Evolutionary conservation across 2,113 vertebrate species (phyloP).

Genomic region (Terrapene triunguis): DNA sequence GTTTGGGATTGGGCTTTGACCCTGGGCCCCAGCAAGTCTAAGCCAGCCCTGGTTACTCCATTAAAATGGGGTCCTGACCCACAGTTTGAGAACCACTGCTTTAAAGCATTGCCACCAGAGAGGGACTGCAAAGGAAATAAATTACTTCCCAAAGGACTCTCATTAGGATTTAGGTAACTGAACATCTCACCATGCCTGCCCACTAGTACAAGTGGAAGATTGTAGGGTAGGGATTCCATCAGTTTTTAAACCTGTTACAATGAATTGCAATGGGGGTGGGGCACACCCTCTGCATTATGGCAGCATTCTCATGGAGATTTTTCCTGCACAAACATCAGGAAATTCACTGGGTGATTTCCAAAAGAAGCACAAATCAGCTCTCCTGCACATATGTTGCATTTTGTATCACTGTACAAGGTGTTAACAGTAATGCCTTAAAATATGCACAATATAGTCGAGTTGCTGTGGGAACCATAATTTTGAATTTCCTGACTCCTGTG

Average conservation of each 20-base stretch:
- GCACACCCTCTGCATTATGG: not conserved
- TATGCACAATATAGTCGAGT: not conserved
- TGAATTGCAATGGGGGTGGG: not conserved
- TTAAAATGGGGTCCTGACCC: too few species aligned
- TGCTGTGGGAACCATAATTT: slow-evolving; percentile 23
- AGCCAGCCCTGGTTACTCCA: too few species aligned
- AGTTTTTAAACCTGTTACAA: not conserved
- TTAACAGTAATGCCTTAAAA: slow-evolving; percentile 37
- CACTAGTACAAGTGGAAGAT: not conserved
- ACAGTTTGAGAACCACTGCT: not conserved
- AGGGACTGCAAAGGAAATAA: not conserved
- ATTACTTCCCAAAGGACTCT: slow-evolving; percentile 17
- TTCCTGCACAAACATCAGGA: not conserved
- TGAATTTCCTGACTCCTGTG: not conserved
- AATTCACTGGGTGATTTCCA: not conserved
- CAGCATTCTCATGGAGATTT: not conserved
- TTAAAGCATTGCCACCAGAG: not conserved
- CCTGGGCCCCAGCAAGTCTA: too few species aligned
- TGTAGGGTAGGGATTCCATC: not conserved
- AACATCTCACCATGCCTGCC: not conserved
- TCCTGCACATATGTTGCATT: not conserved
- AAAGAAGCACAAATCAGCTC: not conserved
- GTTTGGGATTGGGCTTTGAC: too few species aligned
- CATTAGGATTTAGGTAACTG: not conserved
- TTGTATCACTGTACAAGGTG: slow-evolving; percentile 6